Percentiles rank a stretch among this genome's conserved stretches.
phyloP scores from a whole-genome alignment of 2,113 vertebrate species.

The Zeus faber region DNA sequence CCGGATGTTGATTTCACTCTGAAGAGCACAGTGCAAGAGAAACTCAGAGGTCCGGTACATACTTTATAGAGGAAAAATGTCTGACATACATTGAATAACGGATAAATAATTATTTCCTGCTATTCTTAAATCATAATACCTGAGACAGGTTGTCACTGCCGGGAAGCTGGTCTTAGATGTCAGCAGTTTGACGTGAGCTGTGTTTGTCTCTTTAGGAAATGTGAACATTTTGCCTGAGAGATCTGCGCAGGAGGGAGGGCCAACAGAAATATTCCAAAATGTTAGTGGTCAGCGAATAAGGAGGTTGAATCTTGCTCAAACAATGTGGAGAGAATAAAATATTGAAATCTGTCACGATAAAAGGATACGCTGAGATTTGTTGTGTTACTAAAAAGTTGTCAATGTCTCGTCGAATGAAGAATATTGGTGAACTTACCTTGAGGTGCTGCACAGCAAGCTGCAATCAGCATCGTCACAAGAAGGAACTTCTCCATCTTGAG shows the following conservation, averaged over 20 bases:
- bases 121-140: slow-evolving; percentile 17
- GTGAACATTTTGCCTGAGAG: slow-evolving; percentile 42
- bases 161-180: slow-evolving; percentile 8
- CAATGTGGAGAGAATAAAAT: no score
- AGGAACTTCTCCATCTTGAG: slow-evolving; percentile 43
- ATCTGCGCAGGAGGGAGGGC: slow-evolving; percentile 27
- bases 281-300: background rate
- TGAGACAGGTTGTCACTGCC: slow-evolving; percentile 34
- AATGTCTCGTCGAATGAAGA: no score
- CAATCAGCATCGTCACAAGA: slow-evolving; percentile 17
- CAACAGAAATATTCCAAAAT: background rate
- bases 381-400: no score
- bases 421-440: slow-evolving; percentile 12
- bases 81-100: no score
- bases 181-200: slow-evolving; percentile 24
- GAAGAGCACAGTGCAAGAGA: no score
- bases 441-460: slow-evolving; percentile 10
- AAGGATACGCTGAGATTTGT: no score
- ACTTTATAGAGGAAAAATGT: no score
- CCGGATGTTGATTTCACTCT: no score
- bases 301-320: no score
- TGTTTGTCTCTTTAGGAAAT: slow-evolving; percentile 27
- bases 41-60: no score
- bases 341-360: no score
- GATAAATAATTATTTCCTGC: no score